Evolutionary conservation across 2,797 vertebrate genomes (phyloP), one percentile per base, ranked within the genome.

Genomic region (Simalia tracyae): DNA sequence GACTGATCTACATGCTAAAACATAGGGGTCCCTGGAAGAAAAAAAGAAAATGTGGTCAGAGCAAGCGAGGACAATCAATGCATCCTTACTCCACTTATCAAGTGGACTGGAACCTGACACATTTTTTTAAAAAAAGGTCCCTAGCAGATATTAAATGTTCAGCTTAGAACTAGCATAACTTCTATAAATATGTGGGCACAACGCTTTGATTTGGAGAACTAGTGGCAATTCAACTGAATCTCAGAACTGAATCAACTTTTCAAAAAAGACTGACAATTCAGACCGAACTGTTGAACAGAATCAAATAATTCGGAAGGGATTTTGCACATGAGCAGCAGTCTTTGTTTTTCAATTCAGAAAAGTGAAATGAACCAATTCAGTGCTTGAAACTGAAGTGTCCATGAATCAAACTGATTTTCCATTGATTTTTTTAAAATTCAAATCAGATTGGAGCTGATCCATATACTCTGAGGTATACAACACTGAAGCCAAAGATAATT

Each of bases 1-100:
- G 93, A 99, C 99, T 0, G 99, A 99, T 56, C 99, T 98, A 94
- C 99, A 96, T 2, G 99, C 99, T 4, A 99, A 98, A 97, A 99
- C 97, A 31, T 98, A 99, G 0, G 99, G 99, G 93, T 99, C 99
- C 92, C 99, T 99, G 95, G 24, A 81, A 81, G 22, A 88, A 50
- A 57, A 8, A 0, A 84, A 26, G 93, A 46, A 92, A 89, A 56
- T 14, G 0, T 0, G 61, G 31, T 90, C 87, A 92, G 24, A n/a
- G n/a, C 54, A 85, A 90, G 22, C 12, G 42, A 19, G 81, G 15
- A 59, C 22, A 11, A 12, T 3, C 4, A 61, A 76, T 5, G 31
- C 24, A 68, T 68, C 6, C 17, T 76, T 72, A 42, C 9, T 60
- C 42, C 3, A 31, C 12, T 92, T 86, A 56, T 22, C 17, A 59